phyloP scores from a whole-genome alignment of 2,797 vertebrate species.

The Syncerus caffer region DNA sequence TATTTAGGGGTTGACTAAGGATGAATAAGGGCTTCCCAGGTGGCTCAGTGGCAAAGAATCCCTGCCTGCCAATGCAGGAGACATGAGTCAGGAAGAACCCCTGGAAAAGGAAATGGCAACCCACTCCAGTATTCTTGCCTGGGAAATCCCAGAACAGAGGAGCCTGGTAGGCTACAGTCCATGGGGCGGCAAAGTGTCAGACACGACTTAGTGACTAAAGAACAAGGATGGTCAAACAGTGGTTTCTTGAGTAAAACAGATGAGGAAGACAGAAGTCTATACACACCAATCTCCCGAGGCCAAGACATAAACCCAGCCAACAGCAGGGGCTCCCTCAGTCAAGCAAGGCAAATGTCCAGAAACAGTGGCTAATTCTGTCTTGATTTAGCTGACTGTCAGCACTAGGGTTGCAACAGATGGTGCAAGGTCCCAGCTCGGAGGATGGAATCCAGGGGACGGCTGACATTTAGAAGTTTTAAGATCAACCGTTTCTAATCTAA shows the following conservation, averaged over 20 bases:
- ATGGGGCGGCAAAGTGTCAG: background rate
- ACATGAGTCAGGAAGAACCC: background rate
- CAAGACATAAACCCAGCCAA: constrained; percentile 26
- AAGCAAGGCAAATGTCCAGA: constrained; percentile 26
- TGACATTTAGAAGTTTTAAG: constrained; percentile 41
- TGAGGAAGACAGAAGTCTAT: constrained; percentile 1
- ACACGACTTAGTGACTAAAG: background rate
- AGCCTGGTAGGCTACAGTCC: background rate
- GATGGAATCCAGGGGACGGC: background rate
- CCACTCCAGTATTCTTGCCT: background rate
- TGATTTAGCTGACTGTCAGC: constrained; percentile 53
- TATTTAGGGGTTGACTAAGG: background rate
- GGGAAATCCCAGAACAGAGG: background rate
- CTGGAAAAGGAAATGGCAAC: background rate
- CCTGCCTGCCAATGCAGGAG: background rate
- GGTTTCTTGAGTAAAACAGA: background rate
- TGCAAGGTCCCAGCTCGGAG: background rate
- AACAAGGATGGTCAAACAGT: background rate
- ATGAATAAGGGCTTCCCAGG: background rate
- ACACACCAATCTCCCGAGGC: background rate
- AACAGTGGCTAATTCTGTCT: constrained; percentile 30
- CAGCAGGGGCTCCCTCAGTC: background rate
- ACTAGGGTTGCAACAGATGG: constrained; percentile 24
- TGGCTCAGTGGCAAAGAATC: background rate
- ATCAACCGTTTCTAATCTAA: constrained; percentile 22